These are phyloP conservation scores for Pachydiplax longipennis DNA, from an alignment of 2,888 invertebrate species.

Conservation along the genomic window DNA sequence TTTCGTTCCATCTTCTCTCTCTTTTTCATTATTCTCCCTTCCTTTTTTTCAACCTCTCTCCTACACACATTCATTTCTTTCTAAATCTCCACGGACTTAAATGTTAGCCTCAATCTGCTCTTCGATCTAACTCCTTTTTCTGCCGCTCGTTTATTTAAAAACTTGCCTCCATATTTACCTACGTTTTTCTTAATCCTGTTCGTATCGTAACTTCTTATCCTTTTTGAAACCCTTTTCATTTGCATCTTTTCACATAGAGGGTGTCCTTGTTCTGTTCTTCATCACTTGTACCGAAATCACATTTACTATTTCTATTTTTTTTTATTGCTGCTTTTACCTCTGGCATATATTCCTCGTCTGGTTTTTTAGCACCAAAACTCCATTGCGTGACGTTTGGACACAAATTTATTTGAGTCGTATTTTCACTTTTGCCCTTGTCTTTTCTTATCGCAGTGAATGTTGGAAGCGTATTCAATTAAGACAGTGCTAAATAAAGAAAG, in stretches of 20 bases:
- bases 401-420: not conserved
- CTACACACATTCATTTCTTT: not conserved
- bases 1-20: not conserved
- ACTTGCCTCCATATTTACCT: not conserved
- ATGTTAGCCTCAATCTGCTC: not conserved
- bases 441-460: not conserved
- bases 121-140: not conserved
- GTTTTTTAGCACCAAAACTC: not conserved
- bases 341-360: no score
- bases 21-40: not conserved
- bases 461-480: no score
- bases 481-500: no score
- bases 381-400: not conserved
- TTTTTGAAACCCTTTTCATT: not conserved
- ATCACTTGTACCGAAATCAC: not conserved
- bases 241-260: not conserved
- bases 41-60: no score
- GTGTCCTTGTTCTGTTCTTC: not conserved
- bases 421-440: not conserved
- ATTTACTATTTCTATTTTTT: no score
- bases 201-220: not conserved
- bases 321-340: not conserved
- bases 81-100: constrained; percentile 3
- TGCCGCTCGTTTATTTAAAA: not conserved
- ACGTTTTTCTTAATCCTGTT: not conserved